Evolutionary conservation across 2,797 vertebrate species (phyloP), one percentile per base, ranked within the genome.

Genomic region (Tapera naevia): DNA sequence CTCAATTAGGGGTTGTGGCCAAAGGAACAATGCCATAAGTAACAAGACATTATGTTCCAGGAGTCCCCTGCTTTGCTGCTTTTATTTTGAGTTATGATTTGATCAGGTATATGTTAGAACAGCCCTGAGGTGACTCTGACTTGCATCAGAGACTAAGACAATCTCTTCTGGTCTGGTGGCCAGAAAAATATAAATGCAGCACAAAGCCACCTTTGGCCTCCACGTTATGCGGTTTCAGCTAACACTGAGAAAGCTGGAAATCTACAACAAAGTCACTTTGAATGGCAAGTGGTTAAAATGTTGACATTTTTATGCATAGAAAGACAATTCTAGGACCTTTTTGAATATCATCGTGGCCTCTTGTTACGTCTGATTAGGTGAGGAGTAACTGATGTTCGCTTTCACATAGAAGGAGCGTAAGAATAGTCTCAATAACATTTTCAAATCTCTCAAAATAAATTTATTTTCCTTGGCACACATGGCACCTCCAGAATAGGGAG

Each of bases 141-240:
- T 83, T 86, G 37, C 66, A 85, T 61, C 67, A 80, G 60, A 79
- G 53, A 86, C 80, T 86, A 95, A 96, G 43, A 71, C 53, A 71
- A 86, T 84, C 45, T 88, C 41, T 95, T 94, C 89, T 82, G 86
- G 81, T 86, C 93, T 79, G 45, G 41, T 51, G 64, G 60, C 90
- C 70, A 94, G 71, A 80, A 95, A 87, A 93, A 72, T 58, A 85
- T 24, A 86, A 88, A 81, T 0, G 1, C 64, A 87, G 56, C 71
- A 80, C 33, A 80, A 78, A 85, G 65, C 23, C 53, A 74, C 80
- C 74, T 92, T 93, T 88, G 94, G 81, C 32, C 25, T 56, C 17
- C 9, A 78, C 37, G 82, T 39, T n/a, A 89, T 39, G 39, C 51
- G 60, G 39, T 56, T 86, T 92, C 61, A 86, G 70, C 70, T 12